Evolutionary conservation across 2,113 vertebrate species (phyloP).

Genomic region (Proteles cristata): DNA sequence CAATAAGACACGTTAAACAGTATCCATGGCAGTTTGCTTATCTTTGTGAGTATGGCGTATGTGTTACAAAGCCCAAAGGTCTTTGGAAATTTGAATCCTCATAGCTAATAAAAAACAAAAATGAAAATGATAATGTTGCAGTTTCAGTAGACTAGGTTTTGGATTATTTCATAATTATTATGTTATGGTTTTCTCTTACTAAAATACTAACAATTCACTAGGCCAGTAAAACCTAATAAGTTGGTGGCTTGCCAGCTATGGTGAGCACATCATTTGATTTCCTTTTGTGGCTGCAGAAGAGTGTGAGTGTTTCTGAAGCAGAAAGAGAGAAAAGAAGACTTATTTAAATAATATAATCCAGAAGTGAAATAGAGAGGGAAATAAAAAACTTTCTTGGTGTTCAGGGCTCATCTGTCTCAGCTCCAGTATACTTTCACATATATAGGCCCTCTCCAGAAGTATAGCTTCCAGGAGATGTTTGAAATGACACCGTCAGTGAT

Average conservation of each 20-base stretch:
- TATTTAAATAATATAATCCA: slow-evolving; percentile 31
- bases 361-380: background rate
- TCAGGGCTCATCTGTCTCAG: background rate
- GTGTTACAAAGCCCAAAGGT: slow-evolving; percentile 20
- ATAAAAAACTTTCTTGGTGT: background rate
- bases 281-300: background rate
- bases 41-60: background rate
- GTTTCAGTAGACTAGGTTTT: slow-evolving; percentile 59
- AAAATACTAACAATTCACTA: slow-evolving; percentile 68
- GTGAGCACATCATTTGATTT: slow-evolving; percentile 36
- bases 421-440: background rate
- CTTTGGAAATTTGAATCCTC: slow-evolving; percentile 62
- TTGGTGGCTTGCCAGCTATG: slow-evolving; percentile 25
- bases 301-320: slow-evolving; percentile 51
- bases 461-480: background rate
- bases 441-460: background rate
- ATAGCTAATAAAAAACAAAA: slow-evolving; percentile 64
- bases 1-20: background rate
- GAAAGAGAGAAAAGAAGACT: slow-evolving; percentile 19
- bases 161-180: slow-evolving; percentile 72
- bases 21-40: background rate
- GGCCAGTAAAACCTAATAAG: slow-evolving; percentile 53
- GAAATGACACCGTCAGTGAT: background rate
- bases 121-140: slow-evolving; percentile 68
- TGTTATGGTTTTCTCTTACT: slow-evolving; percentile 55